Conservation (phyloP, 2,888 invertebrate species). For the Amphipyra berbera region DNA sequence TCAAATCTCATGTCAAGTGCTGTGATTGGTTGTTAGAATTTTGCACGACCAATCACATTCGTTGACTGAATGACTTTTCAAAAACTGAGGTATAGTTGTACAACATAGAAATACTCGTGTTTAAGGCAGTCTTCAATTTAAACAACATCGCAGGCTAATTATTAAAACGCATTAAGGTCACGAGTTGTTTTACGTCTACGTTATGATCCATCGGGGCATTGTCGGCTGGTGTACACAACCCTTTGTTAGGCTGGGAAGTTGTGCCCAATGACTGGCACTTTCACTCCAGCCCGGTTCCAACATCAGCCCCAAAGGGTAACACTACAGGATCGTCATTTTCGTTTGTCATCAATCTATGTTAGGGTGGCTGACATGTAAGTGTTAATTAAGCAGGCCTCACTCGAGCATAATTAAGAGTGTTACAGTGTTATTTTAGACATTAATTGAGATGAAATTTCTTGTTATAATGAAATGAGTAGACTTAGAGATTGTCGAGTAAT, state of each 20-base stretch:
- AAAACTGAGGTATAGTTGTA: no score
- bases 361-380: conserved; percentile 88
- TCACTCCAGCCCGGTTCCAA: conserved; percentile 72
- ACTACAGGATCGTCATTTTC: conserved; percentile 87
- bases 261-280: conserved; percentile 84
- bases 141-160: conserved; percentile 75
- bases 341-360: conserved; percentile 90
- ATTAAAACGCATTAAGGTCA: conserved; percentile 86
- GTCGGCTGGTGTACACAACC: conserved; percentile 69
- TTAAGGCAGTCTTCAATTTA: conserved; percentile 27
- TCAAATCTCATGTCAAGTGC: no score
- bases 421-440: conserved; percentile 89
- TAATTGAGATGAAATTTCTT: conserved; percentile 90
- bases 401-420: conserved; percentile 89
- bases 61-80: no score
- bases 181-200: conserved; percentile 79
- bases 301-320: conserved; percentile 80
- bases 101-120: no score
- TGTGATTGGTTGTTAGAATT: no score
- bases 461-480: conserved; percentile 82
- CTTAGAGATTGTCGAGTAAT: conserved; percentile 75
- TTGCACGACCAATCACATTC: no score
- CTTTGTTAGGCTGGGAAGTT: conserved; percentile 82
- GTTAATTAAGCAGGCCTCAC: conserved; percentile 89
- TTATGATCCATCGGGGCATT: conserved; percentile 79